These are phyloP conservation scores for Agriopis marginaria DNA, from an alignment of 2,888 invertebrate species.

Conservation along the genomic window DNA sequence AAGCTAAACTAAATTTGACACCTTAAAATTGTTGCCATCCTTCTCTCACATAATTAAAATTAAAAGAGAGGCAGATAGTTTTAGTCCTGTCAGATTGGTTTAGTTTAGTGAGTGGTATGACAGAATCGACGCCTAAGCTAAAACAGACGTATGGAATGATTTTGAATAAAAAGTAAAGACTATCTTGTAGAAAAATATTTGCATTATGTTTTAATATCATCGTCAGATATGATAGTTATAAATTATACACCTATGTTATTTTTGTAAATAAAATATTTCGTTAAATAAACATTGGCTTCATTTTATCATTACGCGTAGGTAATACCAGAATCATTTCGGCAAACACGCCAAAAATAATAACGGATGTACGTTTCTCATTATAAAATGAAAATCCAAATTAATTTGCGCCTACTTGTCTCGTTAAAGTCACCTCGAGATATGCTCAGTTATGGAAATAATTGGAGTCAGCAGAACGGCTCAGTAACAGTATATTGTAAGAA, in stretches of 20 bases:
- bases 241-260: not conserved
- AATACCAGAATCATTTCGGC: not conserved
- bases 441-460: conserved; percentile 30
- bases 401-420: conserved; percentile 18
- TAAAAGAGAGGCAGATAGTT: no score
- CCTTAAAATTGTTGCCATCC: no score
- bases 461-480: conserved; percentile 27
- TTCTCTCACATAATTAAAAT: no score
- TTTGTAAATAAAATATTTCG: conserved; percentile 24
- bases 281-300: not conserved
- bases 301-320: not conserved
- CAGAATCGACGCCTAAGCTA: no score
- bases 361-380: conserved; percentile 14
- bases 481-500: conserved; percentile 29
- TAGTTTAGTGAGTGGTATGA: no score
- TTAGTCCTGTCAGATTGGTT: no score
- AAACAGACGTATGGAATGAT: not conserved
- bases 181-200: conserved; percentile 10
- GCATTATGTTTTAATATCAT: conserved; percentile 9
- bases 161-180: not conserved
- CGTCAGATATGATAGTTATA: not conserved
- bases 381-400: conserved; percentile 26
- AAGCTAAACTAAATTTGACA: no score
- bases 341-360: not conserved
- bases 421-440: conserved; percentile 29